Base-by-base conservation (phyloP, 2,888 invertebrate genomes). In the Chelonus formosanus region DNA sequence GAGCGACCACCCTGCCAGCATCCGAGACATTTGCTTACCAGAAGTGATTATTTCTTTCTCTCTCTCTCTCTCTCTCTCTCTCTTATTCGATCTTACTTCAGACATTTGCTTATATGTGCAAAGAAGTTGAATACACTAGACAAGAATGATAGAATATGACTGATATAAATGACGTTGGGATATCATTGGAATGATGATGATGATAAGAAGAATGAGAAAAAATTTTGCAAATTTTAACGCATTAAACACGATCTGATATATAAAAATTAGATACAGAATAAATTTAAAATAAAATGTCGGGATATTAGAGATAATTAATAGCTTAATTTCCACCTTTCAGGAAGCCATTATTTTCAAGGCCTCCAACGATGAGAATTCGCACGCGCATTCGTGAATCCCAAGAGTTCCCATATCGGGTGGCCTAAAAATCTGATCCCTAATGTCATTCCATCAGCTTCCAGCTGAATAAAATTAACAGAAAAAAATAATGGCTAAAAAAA, bases 311-410 rank as follows among this genome's bases (percentile, higher is more conserved):
- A 77, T 80, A 80, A 81, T 80, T 80, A 80, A 81, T 81, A 80
- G 80, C 80, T 81, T 77, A 80, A 80, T 81, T 81, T 81, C 76
- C 76, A 79, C 75, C 79, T 78, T 78, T 80, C 80, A 79, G 78
- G 77, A 80, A 80, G 80, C 77, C 76, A 73, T 67, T 70, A 70
- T 69, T 73, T 71, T 70, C 72, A 67, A 69, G 73, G 66, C 70
- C 74, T 70, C 74, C 73, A 75, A 74, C 74, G 74, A 73, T 70
- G 74, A 73, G 71, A 68, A 48, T 48, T 70, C 69, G 60, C 60
- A 50, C 56, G 34, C 47, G 43, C 52, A 36, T 44, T 34, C 32
- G 50, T 44, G 8, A 20, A 20, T 20, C 20, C 32, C 47, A 61
- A 31, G 44, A 65, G 67, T 73, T 72, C 71, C 65, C 71, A 69